phyloP scores from a whole-genome alignment of 2,113 vertebrate genomes.

The Casuarius casuarius region DNA sequence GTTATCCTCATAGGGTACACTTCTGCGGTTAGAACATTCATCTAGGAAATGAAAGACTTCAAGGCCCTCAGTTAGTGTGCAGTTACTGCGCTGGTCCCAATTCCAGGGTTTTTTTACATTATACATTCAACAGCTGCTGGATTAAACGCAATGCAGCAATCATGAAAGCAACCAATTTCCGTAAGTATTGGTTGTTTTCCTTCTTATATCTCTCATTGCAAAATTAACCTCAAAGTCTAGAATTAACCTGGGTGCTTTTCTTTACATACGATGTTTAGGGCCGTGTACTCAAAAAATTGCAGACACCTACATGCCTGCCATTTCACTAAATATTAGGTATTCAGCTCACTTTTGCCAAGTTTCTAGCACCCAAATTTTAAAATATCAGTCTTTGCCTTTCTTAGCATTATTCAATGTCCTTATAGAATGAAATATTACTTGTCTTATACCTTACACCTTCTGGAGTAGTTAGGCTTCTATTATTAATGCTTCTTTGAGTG shows the following conservation, averaged over 20 bases:
- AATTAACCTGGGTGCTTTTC: background rate
- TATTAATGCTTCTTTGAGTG: constrained; percentile 10
- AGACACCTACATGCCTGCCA: background rate
- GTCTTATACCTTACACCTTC: background rate
- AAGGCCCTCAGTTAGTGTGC: background rate
- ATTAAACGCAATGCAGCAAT: background rate
- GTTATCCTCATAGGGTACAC: background rate
- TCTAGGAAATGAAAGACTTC: background rate
- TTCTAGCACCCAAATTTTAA: background rate
- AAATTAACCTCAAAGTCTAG: background rate
- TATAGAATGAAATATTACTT: background rate
- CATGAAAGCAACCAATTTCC: background rate
- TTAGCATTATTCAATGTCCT: background rate
- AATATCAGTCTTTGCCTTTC: background rate
- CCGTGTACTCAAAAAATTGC: background rate
- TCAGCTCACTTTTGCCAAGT: background rate
- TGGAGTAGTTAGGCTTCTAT: background rate
- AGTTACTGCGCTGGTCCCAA: background rate
- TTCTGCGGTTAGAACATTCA: background rate
- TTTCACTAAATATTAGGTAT: background rate
- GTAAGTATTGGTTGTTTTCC: background rate
- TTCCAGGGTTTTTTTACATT: background rate
- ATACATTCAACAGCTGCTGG: background rate
- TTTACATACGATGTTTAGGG: background rate
- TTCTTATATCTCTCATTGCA: background rate